phyloP scores from a whole-genome alignment of 23 tunicate genomes.

The Diplosoma virens region DNA sequence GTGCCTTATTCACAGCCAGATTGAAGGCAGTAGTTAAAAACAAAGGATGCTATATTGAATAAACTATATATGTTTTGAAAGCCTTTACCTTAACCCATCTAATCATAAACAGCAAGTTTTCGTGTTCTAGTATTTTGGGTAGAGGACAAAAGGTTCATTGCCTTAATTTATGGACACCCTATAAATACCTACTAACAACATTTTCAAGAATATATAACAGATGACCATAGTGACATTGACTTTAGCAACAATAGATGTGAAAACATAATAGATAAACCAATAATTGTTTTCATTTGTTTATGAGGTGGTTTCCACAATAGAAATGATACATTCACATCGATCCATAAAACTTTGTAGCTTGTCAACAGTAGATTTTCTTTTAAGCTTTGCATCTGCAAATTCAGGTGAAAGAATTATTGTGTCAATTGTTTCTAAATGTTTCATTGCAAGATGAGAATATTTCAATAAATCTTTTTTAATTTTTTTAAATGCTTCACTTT shows the following conservation, averaged over 20 bases:
- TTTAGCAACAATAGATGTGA: too few species aligned
- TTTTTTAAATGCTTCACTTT: conserved; percentile 23
- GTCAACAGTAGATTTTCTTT: conserved; percentile 39
- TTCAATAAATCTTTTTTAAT: conserved; percentile 12
- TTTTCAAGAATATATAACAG: too few species aligned
- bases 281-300: not conserved
- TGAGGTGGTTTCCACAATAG: not conserved
- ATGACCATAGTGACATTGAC: too few species aligned
- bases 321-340: conserved; percentile 14
- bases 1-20: not conserved
- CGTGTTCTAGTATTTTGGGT: too few species aligned
- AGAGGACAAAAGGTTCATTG: too few species aligned
- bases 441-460: conserved; percentile 23
- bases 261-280: too few species aligned
- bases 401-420: conserved; percentile 28
- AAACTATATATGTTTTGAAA: too few species aligned
- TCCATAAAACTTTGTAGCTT: conserved; percentile 34
- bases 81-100: too few species aligned
- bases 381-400: conserved; percentile 36
- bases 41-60: too few species aligned
- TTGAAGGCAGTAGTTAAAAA: not conserved
- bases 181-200: too few species aligned
- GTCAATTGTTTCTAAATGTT: conserved; percentile 46
- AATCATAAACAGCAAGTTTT: too few species aligned
- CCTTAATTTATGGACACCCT: too few species aligned